A percentile compares a stretch with the other conserved stretches of the same genome.
Evolutionary conservation across 1,140 invertebrate species (phyloP).

Genomic region (Macrobrachium nipponense): DNA sequence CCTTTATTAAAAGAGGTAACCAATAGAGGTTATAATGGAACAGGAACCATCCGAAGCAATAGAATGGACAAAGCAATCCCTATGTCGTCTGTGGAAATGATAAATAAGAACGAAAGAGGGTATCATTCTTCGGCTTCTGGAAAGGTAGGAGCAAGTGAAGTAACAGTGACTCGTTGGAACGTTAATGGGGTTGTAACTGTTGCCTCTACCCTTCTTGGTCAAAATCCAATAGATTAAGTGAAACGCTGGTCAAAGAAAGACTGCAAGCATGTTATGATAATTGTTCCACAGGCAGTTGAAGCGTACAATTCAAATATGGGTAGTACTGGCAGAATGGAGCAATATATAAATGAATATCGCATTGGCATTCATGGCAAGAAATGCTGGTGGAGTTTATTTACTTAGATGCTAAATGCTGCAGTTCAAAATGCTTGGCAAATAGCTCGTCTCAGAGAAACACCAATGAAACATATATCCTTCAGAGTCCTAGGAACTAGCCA

Average conservation of each 20-base stretch:
- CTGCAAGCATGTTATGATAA: constrained; percentile 2
- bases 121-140: not conserved
- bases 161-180: constrained; percentile 24
- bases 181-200: constrained; percentile 39
- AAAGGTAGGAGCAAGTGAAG: constrained; percentile 30
- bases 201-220: not conserved
- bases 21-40: constrained; percentile 43
- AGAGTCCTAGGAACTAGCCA: constrained; percentile 35
- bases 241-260: constrained; percentile 26
- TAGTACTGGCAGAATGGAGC: too few relatives aligned
- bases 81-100: constrained; percentile 16
- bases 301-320: constrained; percentile 40
- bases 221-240: constrained; percentile 36
- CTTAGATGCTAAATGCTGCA: constrained; percentile 24
- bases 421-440: constrained; percentile 41
- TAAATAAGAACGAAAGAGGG: constrained; percentile 34
- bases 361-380: constrained; percentile 29
- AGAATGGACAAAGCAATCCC: constrained; percentile 30
- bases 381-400: constrained; percentile 33
- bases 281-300: constrained; percentile 36
- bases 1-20: constrained; percentile 25
- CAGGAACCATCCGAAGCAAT: constrained; percentile 35
- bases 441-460: constrained; percentile 17
- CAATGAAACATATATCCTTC: constrained; percentile 35
- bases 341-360: constrained; percentile 23